phyloP scores from a whole-genome alignment of 2,797 vertebrate species.

The Sebastes itinus region DNA sequence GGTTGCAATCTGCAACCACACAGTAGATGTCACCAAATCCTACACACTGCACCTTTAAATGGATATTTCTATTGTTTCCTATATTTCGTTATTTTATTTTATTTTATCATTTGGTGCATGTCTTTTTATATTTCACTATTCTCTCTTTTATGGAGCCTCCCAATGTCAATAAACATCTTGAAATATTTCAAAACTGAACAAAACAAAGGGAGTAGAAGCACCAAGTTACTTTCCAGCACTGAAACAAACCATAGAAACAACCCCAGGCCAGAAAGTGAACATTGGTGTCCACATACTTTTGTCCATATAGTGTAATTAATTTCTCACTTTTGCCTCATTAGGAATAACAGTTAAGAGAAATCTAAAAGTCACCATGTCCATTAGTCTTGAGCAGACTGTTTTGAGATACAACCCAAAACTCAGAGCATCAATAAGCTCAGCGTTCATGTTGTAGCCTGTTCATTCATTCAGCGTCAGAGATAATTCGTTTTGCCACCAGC shows the following conservation, averaged over 20 bases:
- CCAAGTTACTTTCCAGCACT: neutral
- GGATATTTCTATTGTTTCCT: too few relatives aligned
- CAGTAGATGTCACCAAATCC: too few relatives aligned
- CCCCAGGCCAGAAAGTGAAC: neutral
- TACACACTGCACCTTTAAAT: too few relatives aligned
- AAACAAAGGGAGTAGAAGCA: neutral
- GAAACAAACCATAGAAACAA: neutral
- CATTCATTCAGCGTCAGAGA: neutral
- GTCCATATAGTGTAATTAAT: neutral
- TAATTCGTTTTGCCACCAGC: slow-evolving; percentile 1
- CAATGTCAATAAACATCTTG: neutral
- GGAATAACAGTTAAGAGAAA: neutral
- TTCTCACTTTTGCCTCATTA: neutral
- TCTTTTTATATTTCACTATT: too few relatives aligned
- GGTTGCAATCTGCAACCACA: too few relatives aligned
- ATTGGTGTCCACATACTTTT: neutral
- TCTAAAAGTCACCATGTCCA: neutral
- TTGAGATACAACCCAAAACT: neutral
- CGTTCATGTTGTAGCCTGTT: neutral
- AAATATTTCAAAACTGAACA: neutral
- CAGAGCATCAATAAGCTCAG: neutral
- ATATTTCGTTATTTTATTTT: too few relatives aligned
- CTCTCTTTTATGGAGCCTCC: too few relatives aligned
- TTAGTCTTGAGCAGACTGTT: neutral
- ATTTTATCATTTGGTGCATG: too few relatives aligned